These are phyloP conservation scores for Hylaea fasciaria DNA, from an alignment of 2,888 invertebrate species.

Conservation along the genomic window DNA sequence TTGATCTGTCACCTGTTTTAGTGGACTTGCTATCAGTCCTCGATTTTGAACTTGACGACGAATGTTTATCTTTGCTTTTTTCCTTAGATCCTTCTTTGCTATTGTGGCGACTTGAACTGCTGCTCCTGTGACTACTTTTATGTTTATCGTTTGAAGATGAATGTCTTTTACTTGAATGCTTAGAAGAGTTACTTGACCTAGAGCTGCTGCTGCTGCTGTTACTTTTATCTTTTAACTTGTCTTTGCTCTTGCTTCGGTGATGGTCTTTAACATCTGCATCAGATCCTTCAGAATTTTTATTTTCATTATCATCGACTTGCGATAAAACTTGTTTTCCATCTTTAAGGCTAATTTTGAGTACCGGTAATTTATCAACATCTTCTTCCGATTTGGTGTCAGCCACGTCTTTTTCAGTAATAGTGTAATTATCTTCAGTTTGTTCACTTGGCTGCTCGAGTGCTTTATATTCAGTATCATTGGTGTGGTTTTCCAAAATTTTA, in stretches of 20 bases:
- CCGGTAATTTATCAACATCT: constrained; percentile 55
- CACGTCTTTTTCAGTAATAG: constrained; percentile 37
- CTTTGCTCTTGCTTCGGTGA: constrained; percentile 69
- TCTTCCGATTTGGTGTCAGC: constrained; percentile 39
- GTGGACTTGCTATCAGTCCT: constrained; percentile 68
- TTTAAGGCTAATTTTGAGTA: constrained; percentile 87
- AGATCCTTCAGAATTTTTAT: constrained; percentile 62
- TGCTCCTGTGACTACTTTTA: constrained; percentile 63
- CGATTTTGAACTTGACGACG: constrained; percentile 69
- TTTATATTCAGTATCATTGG: constrained; percentile 28
- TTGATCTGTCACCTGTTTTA: constrained; percentile 62
- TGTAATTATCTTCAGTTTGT: constrained; percentile 20
- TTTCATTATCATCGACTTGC: constrained; percentile 79
- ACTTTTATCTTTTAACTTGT: constrained; percentile 79
- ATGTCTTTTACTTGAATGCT: constrained; percentile 73
- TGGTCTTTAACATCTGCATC: constrained; percentile 67
- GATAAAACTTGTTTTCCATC: constrained; percentile 90
- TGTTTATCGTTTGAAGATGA: constrained; percentile 75
- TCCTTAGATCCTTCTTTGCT: constrained; percentile 66
- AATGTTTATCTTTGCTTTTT: constrained; percentile 54
- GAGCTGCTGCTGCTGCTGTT: constrained; percentile 47
- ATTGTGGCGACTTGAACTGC: constrained; percentile 72
- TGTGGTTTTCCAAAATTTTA: constrained; percentile 38
- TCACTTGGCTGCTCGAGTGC: constrained; percentile 25
- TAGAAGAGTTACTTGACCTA: constrained; percentile 59